Base-by-base conservation (phyloP, 2,888 invertebrate species). In the Eugnorisma glareosa region DNA sequence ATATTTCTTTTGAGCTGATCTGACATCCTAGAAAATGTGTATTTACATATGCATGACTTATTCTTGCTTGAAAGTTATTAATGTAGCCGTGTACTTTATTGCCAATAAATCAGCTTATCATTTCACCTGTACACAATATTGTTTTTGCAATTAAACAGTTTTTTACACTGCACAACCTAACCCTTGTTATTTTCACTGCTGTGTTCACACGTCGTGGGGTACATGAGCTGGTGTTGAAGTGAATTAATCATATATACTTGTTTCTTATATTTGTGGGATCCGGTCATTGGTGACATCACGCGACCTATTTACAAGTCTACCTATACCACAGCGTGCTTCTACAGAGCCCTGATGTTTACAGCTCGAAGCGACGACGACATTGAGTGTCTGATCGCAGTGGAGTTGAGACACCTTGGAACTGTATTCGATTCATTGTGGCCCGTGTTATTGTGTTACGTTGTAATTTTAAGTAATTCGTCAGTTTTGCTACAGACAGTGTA, bases 161-260 rank as follows among this genome's bases (percentile, higher is more conserved):
- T 77, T 31, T 64, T 51, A 75, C 78, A 87, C 86, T 83, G 77
- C 85, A 86, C 83, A 82, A 83, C 69, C 64, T 71, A 84, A 88
- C 64, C 77, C 57, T 77, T 82, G 68, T 71, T 61, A 71, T 11
- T 71, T 35, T 82, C 71, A 75, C 85, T 77, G 80, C 24, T 79
- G 43, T 73, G 67, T 76, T 75, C 86, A 89, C 73, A 90, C 51
- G 15, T 57, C 6, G 45, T 13, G 35, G 54, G 59, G 8, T 67
- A 37, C 67, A 71, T 67, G 77, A 75, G 68, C 35, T 35, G 21
- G 1, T 31, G 75, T 73, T 86, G 73, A 79, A 79, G 75, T 73
- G 70, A 81, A 81, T 64, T 64, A n/a, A 40, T 40, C 0, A 8
- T 59, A 59, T 51, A 37, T 40, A n/a, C 6, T 64, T n/a, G 21